Base-by-base conservation (phyloP, 2,797 vertebrate species). In the Acanthiza pusilla region DNA sequence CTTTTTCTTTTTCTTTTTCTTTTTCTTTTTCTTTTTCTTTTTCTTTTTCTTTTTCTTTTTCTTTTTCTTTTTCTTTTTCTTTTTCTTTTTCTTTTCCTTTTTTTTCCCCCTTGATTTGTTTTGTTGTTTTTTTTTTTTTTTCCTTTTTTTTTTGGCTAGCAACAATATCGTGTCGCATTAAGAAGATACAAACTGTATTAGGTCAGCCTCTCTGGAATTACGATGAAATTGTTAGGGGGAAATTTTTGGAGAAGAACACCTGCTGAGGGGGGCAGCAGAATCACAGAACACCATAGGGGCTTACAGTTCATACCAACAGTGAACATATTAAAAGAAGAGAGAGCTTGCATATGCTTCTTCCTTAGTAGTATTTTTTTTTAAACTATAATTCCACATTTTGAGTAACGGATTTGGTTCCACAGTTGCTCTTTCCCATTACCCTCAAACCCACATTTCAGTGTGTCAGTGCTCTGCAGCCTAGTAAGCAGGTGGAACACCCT, bases 241-340 rank as follows among this genome's bases (percentile, higher is more conserved):
- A 34, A 58, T 27, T n/a, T 10, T 27, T 47, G 38, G 5, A 43
- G 65, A 51, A 43, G 72, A 51, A 45, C 30, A 26, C 13, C 58
- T 42, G 16, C 16, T 6, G 3, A 54, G 23, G 19, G 7, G 42
- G 34, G 32, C 4, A 66, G 20, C 10, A 54, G 20, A 66, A 50
- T 43, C 42, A 54, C 13, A 30, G 5, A 9, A 12, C 0, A 0
- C 5, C 15, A 11, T 27, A 20, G 14, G 8, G 25, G 15, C 29
- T 77, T 66, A 36, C 23, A 61, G 47, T 13, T 61, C 32, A 6
- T 17, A 43, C 2, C 27, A 66, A 42, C 51, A 26, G 23, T 43
- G 12, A 50, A 7, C 5, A 14, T n/a, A 16, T 23, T 42, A 48
- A 74, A 25, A 66, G 11, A 53, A 20, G 7, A 36, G 13, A 10